Conservation (phyloP, 2,113 vertebrate species). For the Micromys minutus region DNA sequence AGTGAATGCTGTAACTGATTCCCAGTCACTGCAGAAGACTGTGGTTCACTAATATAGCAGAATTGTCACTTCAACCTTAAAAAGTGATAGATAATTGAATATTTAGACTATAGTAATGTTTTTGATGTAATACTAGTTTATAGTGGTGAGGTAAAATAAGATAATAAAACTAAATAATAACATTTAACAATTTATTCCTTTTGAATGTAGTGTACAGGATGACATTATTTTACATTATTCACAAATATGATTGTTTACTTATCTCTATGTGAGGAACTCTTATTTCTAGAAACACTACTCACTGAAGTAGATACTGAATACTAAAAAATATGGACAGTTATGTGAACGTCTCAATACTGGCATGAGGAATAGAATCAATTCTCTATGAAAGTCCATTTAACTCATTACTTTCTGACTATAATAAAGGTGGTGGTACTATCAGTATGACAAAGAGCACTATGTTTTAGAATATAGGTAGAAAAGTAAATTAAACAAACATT, state of each 20-base stretch:
- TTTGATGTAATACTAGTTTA: background rate
- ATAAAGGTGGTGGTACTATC: no score
- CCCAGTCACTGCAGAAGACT: background rate
- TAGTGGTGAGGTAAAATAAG: background rate
- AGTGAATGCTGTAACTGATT: background rate
- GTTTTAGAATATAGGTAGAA: background rate
- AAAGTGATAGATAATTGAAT: background rate
- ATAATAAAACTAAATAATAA: background rate
- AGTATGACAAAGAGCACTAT: background rate
- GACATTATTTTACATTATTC: background rate
- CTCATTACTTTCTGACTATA: background rate
- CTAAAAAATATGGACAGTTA: background rate
- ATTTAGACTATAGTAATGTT: background rate
- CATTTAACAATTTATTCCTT: background rate
- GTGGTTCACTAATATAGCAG: background rate
- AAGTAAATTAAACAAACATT: background rate
- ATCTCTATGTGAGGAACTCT: background rate
- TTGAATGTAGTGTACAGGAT: background rate
- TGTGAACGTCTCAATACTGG: background rate
- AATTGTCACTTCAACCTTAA: background rate
- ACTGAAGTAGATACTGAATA: background rate
- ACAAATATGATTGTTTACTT: background rate
- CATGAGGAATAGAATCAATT: background rate
- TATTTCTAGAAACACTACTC: background rate
- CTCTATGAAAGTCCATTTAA: background rate